These are phyloP conservation scores for Trichogramma dendrolimi DNA, from an alignment of 2,888 invertebrate species.

Conservation along the genomic window DNA sequence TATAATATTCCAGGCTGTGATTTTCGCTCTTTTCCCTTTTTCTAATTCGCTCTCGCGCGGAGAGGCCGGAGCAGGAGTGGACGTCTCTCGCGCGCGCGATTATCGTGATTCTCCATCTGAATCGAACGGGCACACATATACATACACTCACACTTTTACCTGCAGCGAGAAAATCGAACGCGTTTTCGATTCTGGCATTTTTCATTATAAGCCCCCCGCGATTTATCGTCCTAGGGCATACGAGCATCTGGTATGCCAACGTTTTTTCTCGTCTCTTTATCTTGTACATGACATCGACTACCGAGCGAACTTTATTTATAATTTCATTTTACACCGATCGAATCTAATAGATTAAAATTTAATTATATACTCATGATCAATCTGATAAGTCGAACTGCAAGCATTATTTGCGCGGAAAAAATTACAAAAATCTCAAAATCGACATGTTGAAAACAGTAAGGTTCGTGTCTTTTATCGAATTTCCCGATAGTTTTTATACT, in stretches of 20 bases:
- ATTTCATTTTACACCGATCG: too few relatives aligned
- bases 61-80: conserved; percentile 2
- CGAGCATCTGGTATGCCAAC: not conserved
- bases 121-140: conserved; percentile 4
- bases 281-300: not conserved
- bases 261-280: conserved; percentile 20
- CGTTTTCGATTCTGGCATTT: conserved; percentile 18
- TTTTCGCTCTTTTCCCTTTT: conserved; percentile 29
- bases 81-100: conserved; percentile 3
- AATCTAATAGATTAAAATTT: too few relatives aligned
- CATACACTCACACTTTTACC: conserved; percentile 16
- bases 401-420: too few relatives aligned
- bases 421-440: too few relatives aligned
- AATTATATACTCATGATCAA: too few relatives aligned
- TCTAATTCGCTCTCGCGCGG: conserved; percentile 30
- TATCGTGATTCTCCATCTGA: conserved; percentile 25
- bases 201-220: not conserved
- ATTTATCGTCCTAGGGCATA: not conserved
- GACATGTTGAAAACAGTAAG: too few relatives aligned
- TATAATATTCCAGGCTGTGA: conserved; percentile 1
- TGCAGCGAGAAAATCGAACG: conserved; percentile 22
- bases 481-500: too few relatives aligned
- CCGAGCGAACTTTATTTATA: too few relatives aligned
- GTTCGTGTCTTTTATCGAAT: too few relatives aligned
- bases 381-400: too few relatives aligned